Percentiles rank a stretch among this genome's conserved stretches.
phyloP scores from a whole-genome alignment of 2,888 invertebrate species.

The Drosophila emarginata region DNA sequence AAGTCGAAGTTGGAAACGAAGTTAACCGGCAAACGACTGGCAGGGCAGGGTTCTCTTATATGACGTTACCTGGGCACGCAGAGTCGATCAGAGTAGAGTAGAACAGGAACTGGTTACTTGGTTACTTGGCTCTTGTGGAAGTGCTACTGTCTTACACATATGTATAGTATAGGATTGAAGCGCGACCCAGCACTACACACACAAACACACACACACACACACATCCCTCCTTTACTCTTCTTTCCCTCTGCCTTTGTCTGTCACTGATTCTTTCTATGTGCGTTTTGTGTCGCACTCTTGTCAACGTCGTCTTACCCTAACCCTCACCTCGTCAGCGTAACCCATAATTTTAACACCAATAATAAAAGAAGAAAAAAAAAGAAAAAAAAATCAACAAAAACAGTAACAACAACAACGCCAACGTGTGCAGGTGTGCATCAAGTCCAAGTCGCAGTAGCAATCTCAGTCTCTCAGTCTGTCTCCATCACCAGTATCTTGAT shows the following conservation, averaged over 20 bases:
- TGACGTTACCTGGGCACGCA: slow-evolving; percentile 49
- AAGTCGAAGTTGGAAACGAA: background rate
- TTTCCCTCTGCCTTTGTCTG: background rate
- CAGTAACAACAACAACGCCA: slow-evolving; percentile 44
- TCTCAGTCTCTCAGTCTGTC: slow-evolving; percentile 26
- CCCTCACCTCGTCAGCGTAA: slow-evolving; percentile 57
- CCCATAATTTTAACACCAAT: slow-evolving; percentile 77
- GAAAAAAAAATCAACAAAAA: slow-evolving; percentile 23
- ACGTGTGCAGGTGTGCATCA: slow-evolving; percentile 73
- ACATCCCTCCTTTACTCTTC: background rate
- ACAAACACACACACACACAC: background rate
- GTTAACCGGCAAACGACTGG: background rate
- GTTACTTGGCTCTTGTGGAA: slow-evolving; percentile 33
- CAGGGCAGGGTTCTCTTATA: slow-evolving; percentile 27
- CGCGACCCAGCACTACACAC: slow-evolving; percentile 7
- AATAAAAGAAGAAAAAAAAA: slow-evolving; percentile 65
- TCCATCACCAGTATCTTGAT: slow-evolving; percentile 59
- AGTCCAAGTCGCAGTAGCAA: slow-evolving; percentile 65
- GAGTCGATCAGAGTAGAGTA: slow-evolving; percentile 16
- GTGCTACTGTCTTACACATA: slow-evolving; percentile 74
- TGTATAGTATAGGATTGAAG: background rate
- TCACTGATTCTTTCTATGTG: slow-evolving; percentile 4
- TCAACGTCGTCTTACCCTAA: slow-evolving; percentile 59
- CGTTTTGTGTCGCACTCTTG: slow-evolving; percentile 55
- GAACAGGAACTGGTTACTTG: slow-evolving; percentile 63